Conservation (phyloP, 2,888 invertebrate species). For the Coelogynopora nodosa region DNA sequence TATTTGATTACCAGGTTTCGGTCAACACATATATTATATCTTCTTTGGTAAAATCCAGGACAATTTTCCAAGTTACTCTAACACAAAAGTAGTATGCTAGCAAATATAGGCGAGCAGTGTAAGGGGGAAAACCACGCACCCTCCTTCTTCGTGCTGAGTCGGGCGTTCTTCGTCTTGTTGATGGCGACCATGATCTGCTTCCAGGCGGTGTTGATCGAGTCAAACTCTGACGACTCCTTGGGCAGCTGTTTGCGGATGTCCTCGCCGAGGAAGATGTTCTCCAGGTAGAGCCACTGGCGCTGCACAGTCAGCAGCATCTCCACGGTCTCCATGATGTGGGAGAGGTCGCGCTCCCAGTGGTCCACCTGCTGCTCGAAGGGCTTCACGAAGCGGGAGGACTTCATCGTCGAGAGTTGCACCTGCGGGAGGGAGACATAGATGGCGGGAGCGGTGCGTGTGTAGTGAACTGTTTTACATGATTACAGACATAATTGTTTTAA, state of each 20-base stretch:
- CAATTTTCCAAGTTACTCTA: no score
- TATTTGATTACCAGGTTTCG: no score
- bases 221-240: constrained; percentile 69
- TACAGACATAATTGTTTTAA: no score
- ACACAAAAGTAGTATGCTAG: no score
- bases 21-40: no score
- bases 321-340: constrained; percentile 75
- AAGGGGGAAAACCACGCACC: no score
- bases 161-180: constrained; percentile 60
- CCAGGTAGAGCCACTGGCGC: constrained; percentile 78
- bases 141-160: constrained; percentile 60
- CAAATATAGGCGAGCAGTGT: no score
- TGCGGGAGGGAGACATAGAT: constrained; percentile 63
- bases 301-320: constrained; percentile 78
- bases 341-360: constrained; percentile 78
- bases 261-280: constrained; percentile 80
- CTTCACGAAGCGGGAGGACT: constrained; percentile 75
- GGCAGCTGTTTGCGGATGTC: constrained; percentile 81
- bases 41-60: no score
- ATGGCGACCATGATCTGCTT: constrained; percentile 66
- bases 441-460: no score
- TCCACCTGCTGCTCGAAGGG: constrained; percentile 79
- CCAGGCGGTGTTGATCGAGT: constrained; percentile 72
- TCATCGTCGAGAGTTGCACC: constrained; percentile 78
- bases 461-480: no score